Evolutionary conservation across 2,113 vertebrate species (phyloP), one percentile per base, ranked within the genome.

Genomic region (Strix uralensis): DNA sequence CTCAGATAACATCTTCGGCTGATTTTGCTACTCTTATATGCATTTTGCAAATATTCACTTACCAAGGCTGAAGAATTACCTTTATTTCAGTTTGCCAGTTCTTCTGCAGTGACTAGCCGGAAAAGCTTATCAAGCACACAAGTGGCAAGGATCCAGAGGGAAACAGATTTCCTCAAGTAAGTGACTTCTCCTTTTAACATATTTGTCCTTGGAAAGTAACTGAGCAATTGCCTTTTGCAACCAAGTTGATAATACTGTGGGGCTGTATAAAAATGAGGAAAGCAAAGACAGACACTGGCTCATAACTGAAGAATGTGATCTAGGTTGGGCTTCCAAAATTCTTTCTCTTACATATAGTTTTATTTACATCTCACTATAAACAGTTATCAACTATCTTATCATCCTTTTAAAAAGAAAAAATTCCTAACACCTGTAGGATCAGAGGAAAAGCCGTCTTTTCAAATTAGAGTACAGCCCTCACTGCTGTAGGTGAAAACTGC

Each of bases 151-250:
- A 98, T 98, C 88, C 98, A 97, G 36, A 98, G 92, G 59, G 91
- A 98, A 71, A 98, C 97, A 7, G 95, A 98, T 96, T 99, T 98
- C 86, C 97, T 99, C 77, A 98, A 97, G 99, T 99, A 98, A 81
- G 94, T 98, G 95, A 62, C 34, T 94, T 94, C 40, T 88, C 52
- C 71, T 87, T 44, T 63, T 73, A 42, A 70, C 19, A 4, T 87
- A 63, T 55, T 91, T 92, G 30, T 83, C 22, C 69, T 75, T 83
- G 36, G 32, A 77, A 88, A 38, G 11, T 61, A 86, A 47, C 27
- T 91, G 27, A 91, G 19, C 14, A 71, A 52, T 62, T 79, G 51
- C 11, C 36, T 69, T 83, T 84, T 92, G 73, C 80, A 93, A 30
- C 19, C 34, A 67, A 83, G 32, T 8, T 89, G 63, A 44, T 75